Conservation (phyloP, 2,113 vertebrate genomes). For the Psilopogon haemacephalus region DNA sequence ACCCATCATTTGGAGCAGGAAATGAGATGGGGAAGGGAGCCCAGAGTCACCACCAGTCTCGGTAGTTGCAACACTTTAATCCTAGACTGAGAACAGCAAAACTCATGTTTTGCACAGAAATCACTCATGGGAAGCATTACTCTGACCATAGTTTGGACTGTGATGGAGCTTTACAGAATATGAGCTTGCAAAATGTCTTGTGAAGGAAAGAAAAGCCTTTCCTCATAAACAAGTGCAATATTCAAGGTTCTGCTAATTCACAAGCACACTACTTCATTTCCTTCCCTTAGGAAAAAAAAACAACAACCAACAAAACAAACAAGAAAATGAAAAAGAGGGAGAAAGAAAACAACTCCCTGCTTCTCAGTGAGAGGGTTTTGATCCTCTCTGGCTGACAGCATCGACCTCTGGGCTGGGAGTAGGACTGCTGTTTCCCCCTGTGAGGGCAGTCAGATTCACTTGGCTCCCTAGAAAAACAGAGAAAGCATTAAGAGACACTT, state of each 20-base stretch:
- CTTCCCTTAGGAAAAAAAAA: no score
- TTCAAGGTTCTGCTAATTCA: neutral
- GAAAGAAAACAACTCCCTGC: neutral
- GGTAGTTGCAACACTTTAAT: neutral
- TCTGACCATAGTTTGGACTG: neutral
- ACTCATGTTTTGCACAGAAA: neutral
- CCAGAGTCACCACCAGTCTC: neutral
- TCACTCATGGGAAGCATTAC: neutral
- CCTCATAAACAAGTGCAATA: neutral
- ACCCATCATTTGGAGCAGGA: neutral
- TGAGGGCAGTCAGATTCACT: neutral
- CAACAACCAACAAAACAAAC: no score
- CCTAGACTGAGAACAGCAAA: neutral
- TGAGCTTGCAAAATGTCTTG: neutral
- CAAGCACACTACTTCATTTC: neutral
- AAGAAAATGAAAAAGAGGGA: neutral
- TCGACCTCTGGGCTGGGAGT: neutral
- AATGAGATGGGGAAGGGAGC: neutral
- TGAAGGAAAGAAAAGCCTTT: neutral
- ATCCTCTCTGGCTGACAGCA: neutral
- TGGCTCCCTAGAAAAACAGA: neutral
- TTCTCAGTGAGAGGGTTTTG: neutral
- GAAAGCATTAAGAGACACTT: neutral
- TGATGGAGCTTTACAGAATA: neutral
- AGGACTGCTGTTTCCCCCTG: neutral